Evolutionary conservation across 2,113 vertebrate species (phyloP).

Genomic region (Aspidoscelis tigris): DNA sequence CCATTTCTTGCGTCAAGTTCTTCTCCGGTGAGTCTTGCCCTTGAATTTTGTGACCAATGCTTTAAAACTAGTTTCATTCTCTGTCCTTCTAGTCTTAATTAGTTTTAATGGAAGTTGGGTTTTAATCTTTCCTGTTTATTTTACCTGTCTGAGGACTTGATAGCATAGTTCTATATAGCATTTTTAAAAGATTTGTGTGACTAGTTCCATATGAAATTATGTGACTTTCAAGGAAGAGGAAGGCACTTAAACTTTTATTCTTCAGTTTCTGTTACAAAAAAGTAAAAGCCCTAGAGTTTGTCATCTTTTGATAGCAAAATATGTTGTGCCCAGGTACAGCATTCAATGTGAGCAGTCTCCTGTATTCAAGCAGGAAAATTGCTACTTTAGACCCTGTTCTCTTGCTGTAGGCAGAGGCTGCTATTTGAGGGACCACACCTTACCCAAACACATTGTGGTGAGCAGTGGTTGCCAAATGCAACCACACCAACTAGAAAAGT

Average conservation of each 20-base stretch:
- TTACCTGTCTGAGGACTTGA: too few species aligned
- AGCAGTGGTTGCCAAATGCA: conserved; percentile 26
- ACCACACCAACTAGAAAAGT: conserved; percentile 38
- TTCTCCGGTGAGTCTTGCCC: too few species aligned
- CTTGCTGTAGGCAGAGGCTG: conserved; percentile 17
- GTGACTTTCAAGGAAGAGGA: neutral
- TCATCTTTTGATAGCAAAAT: neutral
- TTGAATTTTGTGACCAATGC: too few species aligned
- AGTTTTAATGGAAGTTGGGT: neutral
- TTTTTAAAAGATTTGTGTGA: neutral
- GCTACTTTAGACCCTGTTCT: neutral
- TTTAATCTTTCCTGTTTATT: neutral
- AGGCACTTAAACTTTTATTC: neutral
- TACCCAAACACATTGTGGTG: conserved; percentile 8
- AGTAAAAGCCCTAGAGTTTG: neutral
- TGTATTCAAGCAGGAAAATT: conserved; percentile 41
- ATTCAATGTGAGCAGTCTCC: neutral
- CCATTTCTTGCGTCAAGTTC: too few species aligned
- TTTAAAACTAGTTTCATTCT: too few species aligned
- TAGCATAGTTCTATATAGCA: too few species aligned
- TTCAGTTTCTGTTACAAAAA: neutral
- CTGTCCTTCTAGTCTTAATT: too few species aligned
- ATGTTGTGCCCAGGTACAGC: neutral
- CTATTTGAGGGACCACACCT: conserved; percentile 42
- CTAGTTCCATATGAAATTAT: neutral